phyloP scores from a whole-genome alignment of 2,888 invertebrate genomes.

The Meta bourneti region DNA sequence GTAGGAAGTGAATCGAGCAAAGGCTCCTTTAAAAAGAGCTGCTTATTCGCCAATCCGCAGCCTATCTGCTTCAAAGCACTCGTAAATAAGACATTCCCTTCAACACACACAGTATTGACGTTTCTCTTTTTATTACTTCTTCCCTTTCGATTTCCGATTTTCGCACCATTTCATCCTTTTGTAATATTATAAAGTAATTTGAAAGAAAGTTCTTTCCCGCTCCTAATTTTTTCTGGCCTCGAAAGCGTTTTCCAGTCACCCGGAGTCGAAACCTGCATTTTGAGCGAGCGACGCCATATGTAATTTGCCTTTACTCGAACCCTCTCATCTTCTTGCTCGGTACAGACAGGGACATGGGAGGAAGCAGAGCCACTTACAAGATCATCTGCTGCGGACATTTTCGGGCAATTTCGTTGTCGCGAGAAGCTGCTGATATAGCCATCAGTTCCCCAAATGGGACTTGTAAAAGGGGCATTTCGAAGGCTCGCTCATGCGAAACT shows the following conservation, averaged over 20 bases:
- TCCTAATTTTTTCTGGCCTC: not conserved
- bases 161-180: constrained; percentile 24
- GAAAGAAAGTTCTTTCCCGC: not conserved
- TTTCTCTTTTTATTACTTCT: not conserved
- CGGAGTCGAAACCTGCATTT: no score
- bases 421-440: constrained; percentile 28
- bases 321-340: not conserved
- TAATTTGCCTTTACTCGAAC: not conserved
- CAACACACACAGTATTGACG: not conserved
- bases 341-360: not conserved
- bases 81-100: not conserved
- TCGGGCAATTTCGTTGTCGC: constrained; percentile 25
- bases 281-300: no score
- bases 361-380: not conserved
- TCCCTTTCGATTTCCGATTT: constrained; percentile 20
- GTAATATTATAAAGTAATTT: constrained; percentile 13
- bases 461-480: not conserved
- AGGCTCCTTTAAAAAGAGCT: not conserved
- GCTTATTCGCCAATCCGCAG: not conserved
- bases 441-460: not conserved
- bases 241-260: not conserved
- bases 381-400: not conserved
- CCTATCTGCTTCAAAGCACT: not conserved
- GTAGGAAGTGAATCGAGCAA: not conserved
- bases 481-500: not conserved